Evolutionary conservation across 2,888 invertebrate species (phyloP).

Genomic region (Drosophila anomelani): DNA sequence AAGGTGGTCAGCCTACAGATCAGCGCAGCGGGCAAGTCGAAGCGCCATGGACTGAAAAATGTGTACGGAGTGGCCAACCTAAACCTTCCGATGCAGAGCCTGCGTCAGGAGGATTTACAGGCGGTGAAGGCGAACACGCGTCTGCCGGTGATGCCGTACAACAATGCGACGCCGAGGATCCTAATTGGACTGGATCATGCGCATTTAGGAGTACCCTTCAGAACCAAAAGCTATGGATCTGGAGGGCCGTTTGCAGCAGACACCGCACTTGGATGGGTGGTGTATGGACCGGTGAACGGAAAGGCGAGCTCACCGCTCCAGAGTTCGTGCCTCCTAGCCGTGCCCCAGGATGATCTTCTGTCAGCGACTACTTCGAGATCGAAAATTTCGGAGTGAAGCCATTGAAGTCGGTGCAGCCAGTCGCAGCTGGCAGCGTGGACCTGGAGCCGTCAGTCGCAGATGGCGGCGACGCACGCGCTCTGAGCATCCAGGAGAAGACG

Average conservation of each 20-base stretch:
- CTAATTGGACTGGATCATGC: background rate
- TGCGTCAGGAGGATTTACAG: no score
- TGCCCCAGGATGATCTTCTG: background rate
- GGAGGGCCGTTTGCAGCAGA: background rate
- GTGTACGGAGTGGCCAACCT: no score
- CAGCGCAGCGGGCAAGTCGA: no score
- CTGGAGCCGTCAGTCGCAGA: background rate
- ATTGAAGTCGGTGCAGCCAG: no score
- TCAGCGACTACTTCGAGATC: background rate
- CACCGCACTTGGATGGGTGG: background rate
- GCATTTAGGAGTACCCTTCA: background rate
- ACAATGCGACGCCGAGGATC: no score
- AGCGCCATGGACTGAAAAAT: no score
- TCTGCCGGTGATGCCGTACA: no score
- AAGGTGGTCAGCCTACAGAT: no score
- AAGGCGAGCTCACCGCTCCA: background rate
- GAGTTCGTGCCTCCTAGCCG: background rate
- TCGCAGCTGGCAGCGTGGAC: background rate
- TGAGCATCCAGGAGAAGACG: background rate
- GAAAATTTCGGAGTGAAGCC: background rate
- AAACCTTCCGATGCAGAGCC: no score
- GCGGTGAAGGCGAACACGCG: no score
- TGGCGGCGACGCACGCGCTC: background rate
- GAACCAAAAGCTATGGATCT: no score
- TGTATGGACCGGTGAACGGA: no score